These are phyloP conservation scores for Acholoe squamosa DNA, from an alignment of 2,888 invertebrate species.

Conservation along the genomic window DNA sequence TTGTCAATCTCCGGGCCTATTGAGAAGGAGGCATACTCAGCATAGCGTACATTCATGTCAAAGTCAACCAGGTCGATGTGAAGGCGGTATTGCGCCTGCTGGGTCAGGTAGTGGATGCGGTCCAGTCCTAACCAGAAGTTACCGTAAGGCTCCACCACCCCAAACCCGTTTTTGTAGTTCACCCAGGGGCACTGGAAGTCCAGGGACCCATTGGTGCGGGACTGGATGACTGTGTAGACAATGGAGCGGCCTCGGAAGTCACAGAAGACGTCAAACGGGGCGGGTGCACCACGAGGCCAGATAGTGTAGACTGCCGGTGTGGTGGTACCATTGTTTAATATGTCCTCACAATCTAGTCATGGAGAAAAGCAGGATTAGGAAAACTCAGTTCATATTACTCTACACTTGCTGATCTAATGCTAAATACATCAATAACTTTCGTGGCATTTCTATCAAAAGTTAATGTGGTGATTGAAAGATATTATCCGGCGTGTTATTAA, in stretches of 20 bases:
- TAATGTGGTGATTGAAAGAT: no score
- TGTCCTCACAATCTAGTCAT: constrained; percentile 52
- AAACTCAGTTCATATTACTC: no score
- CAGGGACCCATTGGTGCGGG: constrained; percentile 33
- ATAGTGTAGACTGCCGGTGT: constrained; percentile 4
- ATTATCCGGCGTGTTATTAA: no score
- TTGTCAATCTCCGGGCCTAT: constrained; percentile 53
- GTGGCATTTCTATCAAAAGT: no score
- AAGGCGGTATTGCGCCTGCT: constrained; percentile 44
- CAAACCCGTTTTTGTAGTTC: constrained; percentile 63
- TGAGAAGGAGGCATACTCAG: constrained; percentile 58
- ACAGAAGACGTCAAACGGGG: neutral
- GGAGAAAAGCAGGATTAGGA: no score
- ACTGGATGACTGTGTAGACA: constrained; percentile 58
- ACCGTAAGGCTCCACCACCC: neutral
- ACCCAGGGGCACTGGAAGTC: constrained; percentile 62
- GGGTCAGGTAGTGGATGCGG: constrained; percentile 52
- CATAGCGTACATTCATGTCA: neutral
- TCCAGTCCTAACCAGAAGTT: constrained; percentile 63
- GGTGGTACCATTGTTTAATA: neutral
- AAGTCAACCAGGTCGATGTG: constrained; percentile 59
- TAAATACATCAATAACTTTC: no score
- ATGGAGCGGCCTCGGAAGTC: neutral
- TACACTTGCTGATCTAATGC: no score
- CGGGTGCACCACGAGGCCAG: neutral